Conservation (phyloP, 2,797 vertebrate genomes). For the Sebastes variabilis region DNA sequence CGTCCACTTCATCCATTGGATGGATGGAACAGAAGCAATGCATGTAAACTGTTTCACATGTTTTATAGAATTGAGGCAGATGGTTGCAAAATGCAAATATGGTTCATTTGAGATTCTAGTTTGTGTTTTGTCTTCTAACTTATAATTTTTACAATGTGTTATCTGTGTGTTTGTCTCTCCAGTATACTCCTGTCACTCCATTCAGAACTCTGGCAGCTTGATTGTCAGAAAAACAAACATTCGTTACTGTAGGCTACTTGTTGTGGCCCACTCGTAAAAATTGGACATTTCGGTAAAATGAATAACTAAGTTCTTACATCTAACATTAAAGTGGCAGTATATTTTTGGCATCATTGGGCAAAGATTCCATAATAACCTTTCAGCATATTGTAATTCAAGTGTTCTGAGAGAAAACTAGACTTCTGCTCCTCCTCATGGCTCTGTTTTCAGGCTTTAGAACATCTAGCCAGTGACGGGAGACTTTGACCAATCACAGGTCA, state of each 20-base stretch:
- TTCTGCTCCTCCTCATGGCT: too few relatives aligned
- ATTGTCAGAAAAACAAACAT: not conserved
- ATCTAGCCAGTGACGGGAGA: too few relatives aligned
- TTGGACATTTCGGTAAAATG: not conserved
- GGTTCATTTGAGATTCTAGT: not conserved
- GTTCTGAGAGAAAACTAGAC: too few relatives aligned
- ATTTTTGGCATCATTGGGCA: too few relatives aligned
- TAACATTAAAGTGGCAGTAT: not conserved
- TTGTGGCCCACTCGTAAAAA: not conserved
- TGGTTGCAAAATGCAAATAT: not conserved
- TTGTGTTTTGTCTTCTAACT: not conserved
- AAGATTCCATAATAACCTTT: too few relatives aligned
- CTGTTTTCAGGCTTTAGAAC: too few relatives aligned
- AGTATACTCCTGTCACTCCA: not conserved
- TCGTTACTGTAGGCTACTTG: too few relatives aligned
- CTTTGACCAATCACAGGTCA: too few relatives aligned
- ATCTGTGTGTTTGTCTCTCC: not conserved
- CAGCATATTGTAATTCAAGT: too few relatives aligned
- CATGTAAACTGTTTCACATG: not conserved
- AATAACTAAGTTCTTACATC: not conserved
- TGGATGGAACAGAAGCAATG: not conserved
- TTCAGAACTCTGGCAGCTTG: not conserved
- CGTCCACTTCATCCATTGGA: not conserved
- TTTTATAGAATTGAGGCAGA: not conserved
- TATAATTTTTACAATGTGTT: not conserved